Base-by-base conservation (phyloP, 53 echinoderm and acorn worm genomes). In the Crossaster papposus region DNA sequence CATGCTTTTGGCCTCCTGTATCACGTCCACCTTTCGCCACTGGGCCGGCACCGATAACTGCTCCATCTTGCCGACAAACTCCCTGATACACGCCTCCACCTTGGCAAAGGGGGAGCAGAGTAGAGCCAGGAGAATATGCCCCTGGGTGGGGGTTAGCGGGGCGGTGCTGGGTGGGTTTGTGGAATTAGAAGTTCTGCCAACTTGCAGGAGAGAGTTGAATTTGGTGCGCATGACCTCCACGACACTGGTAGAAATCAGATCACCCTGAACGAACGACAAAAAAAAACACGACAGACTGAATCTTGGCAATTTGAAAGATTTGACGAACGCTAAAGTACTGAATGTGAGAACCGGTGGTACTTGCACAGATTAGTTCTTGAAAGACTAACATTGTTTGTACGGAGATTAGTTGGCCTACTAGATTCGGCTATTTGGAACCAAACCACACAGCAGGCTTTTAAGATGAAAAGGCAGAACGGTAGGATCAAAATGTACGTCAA, bases 71-170 rank as follows among this genome's bases (percentile, higher is more conserved):
- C 63, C 72, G 20, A 92, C 72, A 72, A 96, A 92, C 55, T 92
- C 89, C 53, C 80, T 82, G n/a, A 97, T 78, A 70, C 82, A 89
- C 26, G 88, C 93, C 74, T 92, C 84, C 36, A 97, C 91, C 80
- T 92, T 88, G 79, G 83, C 80, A 82, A 97, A 97, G 77, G 94
- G 91, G 20, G 93, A 95, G 70, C 96, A 84, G 81, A 94, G 83
- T 79, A 89, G 92, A 11, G 94, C 92, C 28, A 97, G 85, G 15
- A 97, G 93, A 71, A 86, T 91, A 93, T 97, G 95, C 1, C 94
- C 98, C 90, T 92, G 92, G 83, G 81, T 95, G 15, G 90, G 92
- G 75, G 95, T 82, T 9, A 75, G 64, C 35, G 65, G 84, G 68
- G 89, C 62, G 78, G 89, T 71, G 80, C 53, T 91, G 65, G 79